Evolutionary conservation across 1,140 invertebrate species (phyloP), one percentile per base, ranked within the genome.

Genomic region (Gerris buenoi): DNA sequence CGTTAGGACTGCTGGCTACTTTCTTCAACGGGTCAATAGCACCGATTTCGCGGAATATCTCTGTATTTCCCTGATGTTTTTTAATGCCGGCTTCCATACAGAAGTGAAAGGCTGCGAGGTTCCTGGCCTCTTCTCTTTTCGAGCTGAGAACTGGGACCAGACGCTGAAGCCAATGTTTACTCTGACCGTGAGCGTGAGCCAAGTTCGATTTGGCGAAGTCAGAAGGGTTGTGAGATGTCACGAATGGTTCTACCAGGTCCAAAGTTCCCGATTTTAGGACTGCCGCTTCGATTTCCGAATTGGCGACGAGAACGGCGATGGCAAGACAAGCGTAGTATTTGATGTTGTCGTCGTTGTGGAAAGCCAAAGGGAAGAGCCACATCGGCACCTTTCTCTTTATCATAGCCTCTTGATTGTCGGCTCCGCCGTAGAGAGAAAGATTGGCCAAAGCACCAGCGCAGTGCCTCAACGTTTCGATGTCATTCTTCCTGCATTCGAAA

Each of bases 31-130:
- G 90, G 71, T 97, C 92, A 63, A 99, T 90, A 1, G 94, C 95
- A 63, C 91, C 92, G 69, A 99, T 98, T 76, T 95, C 93, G 65
- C 86, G 82, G 75, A 99, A 98, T 72, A 97, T 89, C 76, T 93
- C 88, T 0, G 93, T 90, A 69, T 96, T 95, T 15, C 93, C 91
- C 78, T 98, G 96, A 71, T 93, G 88, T 72, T 95, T 90, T 75
- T 98, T 98, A 46, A 99, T 98, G 14, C 91, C 92, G 1, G 97
- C 96, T 78, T 99, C 97, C 93, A 99, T 97, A 73, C 95, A 97
- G 76, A 99, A 99, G 76, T 99, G 97, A 77, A 99, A 99, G 27
- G 96, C 95, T 0, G 97, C 96, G 65, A 99, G 77, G 75, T 96
- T 97, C 70, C 95, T 84, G 0, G 97, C 95, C 77, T 98, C 96